These are phyloP conservation scores for Yponomeuta cagnagella DNA, from an alignment of 2,888 invertebrate genomes.

Conservation along the genomic window DNA sequence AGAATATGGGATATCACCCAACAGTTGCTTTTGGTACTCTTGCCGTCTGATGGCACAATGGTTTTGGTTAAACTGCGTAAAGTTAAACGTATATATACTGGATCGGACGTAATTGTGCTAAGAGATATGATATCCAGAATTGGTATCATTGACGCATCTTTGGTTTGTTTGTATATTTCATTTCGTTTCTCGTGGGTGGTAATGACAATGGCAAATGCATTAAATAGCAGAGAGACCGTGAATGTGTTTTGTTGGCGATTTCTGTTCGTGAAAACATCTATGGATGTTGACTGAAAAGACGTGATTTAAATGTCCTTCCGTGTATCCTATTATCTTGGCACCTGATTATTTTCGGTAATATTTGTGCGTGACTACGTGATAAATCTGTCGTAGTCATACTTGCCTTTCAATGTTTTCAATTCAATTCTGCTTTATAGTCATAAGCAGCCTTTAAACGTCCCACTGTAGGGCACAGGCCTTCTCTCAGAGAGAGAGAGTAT, in stretches of 20 bases:
- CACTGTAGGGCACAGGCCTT: too few relatives aligned
- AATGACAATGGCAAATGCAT: slow-evolving; percentile 51
- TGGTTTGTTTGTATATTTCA: slow-evolving; percentile 23
- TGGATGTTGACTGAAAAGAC: slow-evolving; percentile 9
- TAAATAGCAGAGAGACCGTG: slow-evolving; percentile 68
- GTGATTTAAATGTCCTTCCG: slow-evolving; percentile 28
- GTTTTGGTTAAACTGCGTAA: slow-evolving; percentile 27
- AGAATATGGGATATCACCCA: slow-evolving; percentile 33
- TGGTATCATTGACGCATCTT: slow-evolving; percentile 55
- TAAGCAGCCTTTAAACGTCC: too few relatives aligned
- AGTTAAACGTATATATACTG: slow-evolving; percentile 52
- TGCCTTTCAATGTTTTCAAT: too few relatives aligned
- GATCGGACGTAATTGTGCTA: slow-evolving; percentile 47
- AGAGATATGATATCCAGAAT: slow-evolving; percentile 48
- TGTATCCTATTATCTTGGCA: slow-evolving; percentile 20
- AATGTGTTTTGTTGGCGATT: slow-evolving; percentile 48
- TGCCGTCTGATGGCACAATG: slow-evolving; percentile 30
- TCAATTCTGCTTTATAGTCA: too few relatives aligned
- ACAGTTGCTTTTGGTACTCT: slow-evolving; percentile 30
- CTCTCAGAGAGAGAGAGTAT: too few relatives aligned
- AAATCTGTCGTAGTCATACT: too few relatives aligned
- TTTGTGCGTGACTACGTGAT: too few relatives aligned
- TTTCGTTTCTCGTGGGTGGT: slow-evolving; percentile 26
- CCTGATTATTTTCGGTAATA: too few relatives aligned
- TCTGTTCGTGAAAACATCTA: neutral